phyloP scores from a whole-genome alignment of 2,797 vertebrate genomes.

The Oophaga sylvatica region DNA sequence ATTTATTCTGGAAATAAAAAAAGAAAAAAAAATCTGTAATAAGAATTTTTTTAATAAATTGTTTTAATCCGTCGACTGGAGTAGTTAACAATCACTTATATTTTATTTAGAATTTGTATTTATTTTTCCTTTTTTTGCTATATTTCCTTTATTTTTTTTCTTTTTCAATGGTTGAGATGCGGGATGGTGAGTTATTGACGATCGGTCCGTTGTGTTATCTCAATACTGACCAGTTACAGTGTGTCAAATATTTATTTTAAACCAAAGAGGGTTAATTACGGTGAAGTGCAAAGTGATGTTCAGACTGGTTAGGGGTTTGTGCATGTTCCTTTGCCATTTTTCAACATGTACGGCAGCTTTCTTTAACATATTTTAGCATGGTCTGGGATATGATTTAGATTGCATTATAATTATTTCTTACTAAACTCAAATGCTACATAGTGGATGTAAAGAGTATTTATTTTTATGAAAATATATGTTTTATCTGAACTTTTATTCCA shows the following conservation, averaged over 20 bases:
- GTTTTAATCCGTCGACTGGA: background rate
- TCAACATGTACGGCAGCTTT: background rate
- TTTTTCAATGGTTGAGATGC: background rate
- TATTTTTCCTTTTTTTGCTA: background rate
- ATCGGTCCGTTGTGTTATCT: background rate
- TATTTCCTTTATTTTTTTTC: background rate
- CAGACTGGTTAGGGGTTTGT: slow-evolving; percentile 4
- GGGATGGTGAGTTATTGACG: background rate
- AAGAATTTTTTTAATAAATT: slow-evolving; percentile 36
- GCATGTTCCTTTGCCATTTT: slow-evolving; percentile 26
- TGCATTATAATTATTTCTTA: slow-evolving; percentile 22
- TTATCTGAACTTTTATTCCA: background rate
- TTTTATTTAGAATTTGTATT: slow-evolving; percentile 26
- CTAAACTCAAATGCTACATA: slow-evolving; percentile 9
- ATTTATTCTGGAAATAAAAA: slow-evolving; percentile 16
- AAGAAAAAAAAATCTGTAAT: slow-evolving; percentile 24
- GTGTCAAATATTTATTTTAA: slow-evolving; percentile 32
- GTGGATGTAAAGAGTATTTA: background rate
- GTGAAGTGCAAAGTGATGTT: slow-evolving; percentile 26
- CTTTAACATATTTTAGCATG: slow-evolving; percentile 16
- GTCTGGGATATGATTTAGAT: background rate
- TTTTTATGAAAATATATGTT: background rate
- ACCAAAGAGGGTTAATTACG: slow-evolving; percentile 47
- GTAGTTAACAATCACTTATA: slow-evolving; percentile 24
- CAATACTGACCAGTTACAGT: too few species aligned